Conservation (phyloP, 2,888 invertebrate species). For the Sialis fuliginosa region DNA sequence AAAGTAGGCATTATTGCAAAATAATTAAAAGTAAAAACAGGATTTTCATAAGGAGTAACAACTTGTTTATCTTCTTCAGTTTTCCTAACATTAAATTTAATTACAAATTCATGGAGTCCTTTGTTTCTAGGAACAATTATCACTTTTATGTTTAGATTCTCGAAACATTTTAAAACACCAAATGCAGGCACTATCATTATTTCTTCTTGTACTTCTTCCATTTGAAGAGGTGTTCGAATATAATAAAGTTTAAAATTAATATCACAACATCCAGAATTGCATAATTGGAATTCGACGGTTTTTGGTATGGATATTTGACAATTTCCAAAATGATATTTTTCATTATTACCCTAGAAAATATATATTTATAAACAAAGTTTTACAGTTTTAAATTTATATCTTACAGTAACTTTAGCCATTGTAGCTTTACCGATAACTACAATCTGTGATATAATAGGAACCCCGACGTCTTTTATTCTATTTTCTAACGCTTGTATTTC, state of each 20-base stretch:
- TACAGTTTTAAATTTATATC: not conserved
- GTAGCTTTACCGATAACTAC: not conserved
- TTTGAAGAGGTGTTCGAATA: slow-evolving; percentile 10
- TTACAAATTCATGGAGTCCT: not conserved
- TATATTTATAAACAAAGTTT: no score
- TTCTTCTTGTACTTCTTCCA: slow-evolving; percentile 10
- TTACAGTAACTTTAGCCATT: not conserved
- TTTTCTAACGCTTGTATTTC: not conserved
- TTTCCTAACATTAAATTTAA: slow-evolving; percentile 4
- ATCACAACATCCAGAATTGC: slow-evolving; percentile 24
- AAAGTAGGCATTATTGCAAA: slow-evolving; percentile 1
- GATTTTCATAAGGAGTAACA: not conserved
- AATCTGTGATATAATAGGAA: not conserved
- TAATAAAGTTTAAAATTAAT: slow-evolving; percentile 20
- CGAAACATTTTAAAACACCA: not conserved
- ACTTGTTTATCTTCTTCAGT: not conserved
- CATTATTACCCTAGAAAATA: slow-evolving; percentile 22
- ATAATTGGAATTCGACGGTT: slow-evolving; percentile 19
- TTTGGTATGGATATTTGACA: slow-evolving; percentile 15
- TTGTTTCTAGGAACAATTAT: not conserved
- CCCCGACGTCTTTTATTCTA: not conserved
- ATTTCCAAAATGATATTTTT: slow-evolving; percentile 18
- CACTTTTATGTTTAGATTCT: not conserved
- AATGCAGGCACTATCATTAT: slow-evolving; percentile 13
- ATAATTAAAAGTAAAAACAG: slow-evolving; percentile 1